Base-by-base conservation (phyloP, 35 echinoderm and acorn worm genomes). In the Ophioderma brevispina region DNA sequence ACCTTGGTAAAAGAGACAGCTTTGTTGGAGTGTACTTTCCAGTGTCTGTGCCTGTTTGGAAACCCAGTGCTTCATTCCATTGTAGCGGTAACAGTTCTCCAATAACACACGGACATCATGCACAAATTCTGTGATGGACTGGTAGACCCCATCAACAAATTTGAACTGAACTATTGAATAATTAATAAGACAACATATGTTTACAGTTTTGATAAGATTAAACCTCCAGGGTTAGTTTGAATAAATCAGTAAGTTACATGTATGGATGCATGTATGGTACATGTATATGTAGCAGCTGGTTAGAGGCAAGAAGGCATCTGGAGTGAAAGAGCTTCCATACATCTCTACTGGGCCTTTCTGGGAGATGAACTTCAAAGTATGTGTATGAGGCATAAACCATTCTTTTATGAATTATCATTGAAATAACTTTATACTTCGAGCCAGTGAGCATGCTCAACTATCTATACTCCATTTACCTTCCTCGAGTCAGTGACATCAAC, bases 11-110 rank as follows among this genome's bases (percentile, higher is more conserved):
- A 19, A 87, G 42, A 2, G 35, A 35, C 18, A 95, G 83, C 38
- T 95, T 95, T 87, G 89, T 33, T 95, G 89, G 32, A 95, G 80
- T 23, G 52, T 75, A 4, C 84, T 80, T 41, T 95, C 93, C 55
- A 95, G 37, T 33, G 84, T 95, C 37, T 87, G 84, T 18, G 83
- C 93, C 19, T 95, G 89, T 35, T 90, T 86, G 17, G 93, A 87
- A 6, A 95, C 85, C 38, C 40, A 43, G 32, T 95, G 93, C 49
- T 91, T 86, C 17, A 95, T 43, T 31, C 93, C 88, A 42, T 95
- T 95, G 75, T 95, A 95, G n/a, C 93, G 88, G 40, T 95, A 95
- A 49, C 93, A 95, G n/a, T 95, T 95, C 84, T 95, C 93, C 38
- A 95, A 33, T 38, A 95, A 87, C 56, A 82, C 89, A 40, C 93